Percentiles rank a stretch among this genome's conserved stretches.
Evolutionary conservation across 1,140 invertebrate species (phyloP).

Genomic region (Himalopsyche phryganea): DNA sequence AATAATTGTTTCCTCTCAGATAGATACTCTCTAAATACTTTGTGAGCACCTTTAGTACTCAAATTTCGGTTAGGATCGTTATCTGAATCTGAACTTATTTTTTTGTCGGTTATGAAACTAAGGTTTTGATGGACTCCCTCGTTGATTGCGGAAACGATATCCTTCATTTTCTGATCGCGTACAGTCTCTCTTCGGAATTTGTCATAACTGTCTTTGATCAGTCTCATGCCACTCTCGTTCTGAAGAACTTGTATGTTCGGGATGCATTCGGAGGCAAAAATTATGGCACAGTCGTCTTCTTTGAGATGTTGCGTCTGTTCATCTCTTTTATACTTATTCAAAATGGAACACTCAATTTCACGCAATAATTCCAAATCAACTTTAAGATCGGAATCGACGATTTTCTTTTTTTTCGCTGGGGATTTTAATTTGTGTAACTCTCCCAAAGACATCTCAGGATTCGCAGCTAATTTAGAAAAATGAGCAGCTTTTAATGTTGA

Average conservation of each 20-base stretch:
- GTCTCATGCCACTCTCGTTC: slow-evolving; percentile 35
- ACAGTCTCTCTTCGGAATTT: slow-evolving; percentile 50
- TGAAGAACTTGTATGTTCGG: slow-evolving; percentile 38
- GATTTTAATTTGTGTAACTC: slow-evolving; percentile 55
- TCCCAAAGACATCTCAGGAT: slow-evolving; percentile 53
- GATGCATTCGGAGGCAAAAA: slow-evolving; percentile 45
- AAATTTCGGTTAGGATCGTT: not conserved
- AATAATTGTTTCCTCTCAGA: slow-evolving; percentile 9
- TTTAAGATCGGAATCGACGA: slow-evolving; percentile 38
- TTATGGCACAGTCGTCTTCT: slow-evolving; percentile 48
- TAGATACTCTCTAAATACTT: slow-evolving; percentile 44
- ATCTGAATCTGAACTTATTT: not conserved
- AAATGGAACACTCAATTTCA: slow-evolving; percentile 43
- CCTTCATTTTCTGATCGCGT: slow-evolving; percentile 47
- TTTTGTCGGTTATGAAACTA: not conserved
- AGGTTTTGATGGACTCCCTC: slow-evolving; percentile 44
- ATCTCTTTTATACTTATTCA: slow-evolving; percentile 40
- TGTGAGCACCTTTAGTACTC: slow-evolving; percentile 40
- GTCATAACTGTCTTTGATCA: slow-evolving; percentile 50
- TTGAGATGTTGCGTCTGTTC: slow-evolving; percentile 37
- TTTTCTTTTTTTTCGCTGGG: slow-evolving; percentile 42
- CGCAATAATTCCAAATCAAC: slow-evolving; percentile 48
- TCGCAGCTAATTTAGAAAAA: slow-evolving; percentile 59
- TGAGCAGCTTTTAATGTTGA: slow-evolving; percentile 61
- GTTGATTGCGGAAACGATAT: slow-evolving; percentile 49